A percentile compares a stretch with the other conserved stretches of the same genome.
phyloP scores from a whole-genome alignment of 92 coral and sea anemone species.

The Siderastrea radians region DNA sequence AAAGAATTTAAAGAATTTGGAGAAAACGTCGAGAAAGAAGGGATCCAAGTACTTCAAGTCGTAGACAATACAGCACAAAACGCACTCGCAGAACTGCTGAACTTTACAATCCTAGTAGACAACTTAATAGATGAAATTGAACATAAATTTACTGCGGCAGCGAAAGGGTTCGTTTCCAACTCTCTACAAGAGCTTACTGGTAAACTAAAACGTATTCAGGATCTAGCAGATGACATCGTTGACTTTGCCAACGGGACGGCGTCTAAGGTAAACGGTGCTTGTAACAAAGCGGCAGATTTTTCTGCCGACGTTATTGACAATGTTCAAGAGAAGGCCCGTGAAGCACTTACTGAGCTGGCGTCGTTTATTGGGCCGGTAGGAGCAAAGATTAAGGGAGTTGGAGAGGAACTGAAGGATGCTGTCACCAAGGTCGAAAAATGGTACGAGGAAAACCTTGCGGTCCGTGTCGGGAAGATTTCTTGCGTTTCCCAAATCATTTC shows the following conservation, averaged over 20 bases:
- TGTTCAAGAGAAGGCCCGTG: constrained; percentile 82
- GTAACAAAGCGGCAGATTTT: constrained; percentile 81
- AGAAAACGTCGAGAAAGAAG: constrained; percentile 79
- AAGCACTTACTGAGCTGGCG: constrained; percentile 77
- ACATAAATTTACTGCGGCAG: constrained; percentile 76
- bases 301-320: constrained; percentile 87
- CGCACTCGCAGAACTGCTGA: constrained; percentile 75
- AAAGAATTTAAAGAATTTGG: constrained; percentile 80
- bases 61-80: constrained; percentile 80
- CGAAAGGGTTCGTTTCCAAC: constrained; percentile 72
- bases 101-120: constrained; percentile 90
- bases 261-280: constrained; percentile 79
- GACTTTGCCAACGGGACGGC: constrained; percentile 91
- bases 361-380: constrained; percentile 87
- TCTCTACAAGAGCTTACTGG: constrained; percentile 77
- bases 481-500: constrained; percentile 83
- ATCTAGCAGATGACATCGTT: constrained; percentile 80
- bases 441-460: constrained; percentile 85
- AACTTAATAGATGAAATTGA: constrained; percentile 78
- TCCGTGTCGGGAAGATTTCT: constrained; percentile 85
- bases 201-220: constrained; percentile 76
- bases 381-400: constrained; percentile 65
- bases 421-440: constrained; percentile 88
- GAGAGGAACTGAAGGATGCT: constrained; percentile 76
- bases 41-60: constrained; percentile 69